Conservation (phyloP, 2,113 vertebrate species). For the Colistium nudipinnis region DNA sequence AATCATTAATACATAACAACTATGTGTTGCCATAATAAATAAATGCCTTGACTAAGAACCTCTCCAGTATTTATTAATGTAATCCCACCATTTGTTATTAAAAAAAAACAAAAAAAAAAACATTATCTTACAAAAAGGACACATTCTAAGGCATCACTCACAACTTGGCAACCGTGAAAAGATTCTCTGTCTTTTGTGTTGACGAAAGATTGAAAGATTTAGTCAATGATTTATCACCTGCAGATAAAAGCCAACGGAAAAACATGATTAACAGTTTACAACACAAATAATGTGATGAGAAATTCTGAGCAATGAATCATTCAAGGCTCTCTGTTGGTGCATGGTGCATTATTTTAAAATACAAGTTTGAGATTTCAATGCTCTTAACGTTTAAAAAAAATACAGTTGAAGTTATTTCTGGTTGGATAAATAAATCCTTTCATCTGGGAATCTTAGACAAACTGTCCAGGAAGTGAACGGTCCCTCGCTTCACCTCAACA, state of each 20-base stretch:
- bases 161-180: not conserved
- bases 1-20: not conserved
- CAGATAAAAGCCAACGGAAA: not conserved
- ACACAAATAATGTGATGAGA: too few relatives aligned
- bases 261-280: not conserved
- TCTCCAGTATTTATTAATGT: too few relatives aligned
- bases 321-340: not conserved
- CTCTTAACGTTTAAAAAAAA: not conserved
- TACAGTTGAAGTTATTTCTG: not conserved
- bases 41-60: too few relatives aligned
- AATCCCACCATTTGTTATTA: too few relatives aligned
- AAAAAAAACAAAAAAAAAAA: too few relatives aligned
- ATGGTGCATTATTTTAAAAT: not conserved
- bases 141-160: not conserved
- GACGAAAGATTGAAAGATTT: not conserved
- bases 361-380: not conserved
- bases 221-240: not conserved
- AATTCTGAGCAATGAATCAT: not conserved
- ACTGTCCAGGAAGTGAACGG: slow-evolving; percentile 55
- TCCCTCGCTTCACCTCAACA: slow-evolving; percentile 44
- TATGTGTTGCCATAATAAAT: too few relatives aligned
- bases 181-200: not conserved
- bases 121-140: not conserved
- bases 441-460: slow-evolving; percentile 35
- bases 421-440: slow-evolving; percentile 15